These are phyloP conservation scores for Sciaenops ocellatus DNA, from an alignment of 2,797 vertebrate genomes.

Conservation along the genomic window DNA sequence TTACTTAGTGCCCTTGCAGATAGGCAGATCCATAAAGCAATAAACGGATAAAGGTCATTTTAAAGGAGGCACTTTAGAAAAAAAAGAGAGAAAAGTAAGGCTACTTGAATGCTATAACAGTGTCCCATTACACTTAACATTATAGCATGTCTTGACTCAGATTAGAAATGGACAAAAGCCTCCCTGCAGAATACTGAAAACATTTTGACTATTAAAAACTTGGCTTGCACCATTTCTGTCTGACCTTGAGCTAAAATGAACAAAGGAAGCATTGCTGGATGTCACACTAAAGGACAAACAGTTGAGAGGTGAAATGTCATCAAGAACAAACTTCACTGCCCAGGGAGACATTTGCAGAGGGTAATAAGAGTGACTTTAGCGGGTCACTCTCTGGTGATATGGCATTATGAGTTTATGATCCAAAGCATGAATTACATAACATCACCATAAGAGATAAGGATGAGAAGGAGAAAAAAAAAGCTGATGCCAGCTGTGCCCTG, in stretches of 20 bases:
- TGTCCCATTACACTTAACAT: slow-evolving; percentile 28
- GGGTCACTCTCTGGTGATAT: slow-evolving; percentile 33
- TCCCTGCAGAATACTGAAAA: slow-evolving; percentile 17
- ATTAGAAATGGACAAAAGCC: slow-evolving; percentile 43
- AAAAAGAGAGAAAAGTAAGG: neutral
- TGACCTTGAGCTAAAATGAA: slow-evolving; percentile 49
- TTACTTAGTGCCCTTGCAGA: slow-evolving; percentile 38
- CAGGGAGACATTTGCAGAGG: slow-evolving; percentile 33
- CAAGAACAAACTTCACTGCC: slow-evolving; percentile 29
- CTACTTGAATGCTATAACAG: neutral
- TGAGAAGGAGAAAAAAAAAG: neutral
- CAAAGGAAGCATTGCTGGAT: slow-evolving; percentile 31
- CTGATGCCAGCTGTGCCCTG: neutral
- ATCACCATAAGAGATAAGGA: slow-evolving; percentile 24
- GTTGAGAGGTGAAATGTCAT: slow-evolving; percentile 38
- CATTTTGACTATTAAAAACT: slow-evolving; percentile 29
- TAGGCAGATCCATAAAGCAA: slow-evolving; percentile 63
- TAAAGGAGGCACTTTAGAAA: slow-evolving; percentile 22
- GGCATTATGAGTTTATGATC: slow-evolving; percentile 51
- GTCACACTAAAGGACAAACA: slow-evolving; percentile 51
- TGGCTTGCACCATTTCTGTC: slow-evolving; percentile 15
- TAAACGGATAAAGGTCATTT: slow-evolving; percentile 67
- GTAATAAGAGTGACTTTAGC: slow-evolving; percentile 36
- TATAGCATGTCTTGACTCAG: slow-evolving; percentile 29
- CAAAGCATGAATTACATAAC: slow-evolving; percentile 18